Evolutionary conservation across 2,797 vertebrate genomes (phyloP), one percentile per base, ranked within the genome.

Genomic region (Sebastiscus albofasciatus): DNA sequence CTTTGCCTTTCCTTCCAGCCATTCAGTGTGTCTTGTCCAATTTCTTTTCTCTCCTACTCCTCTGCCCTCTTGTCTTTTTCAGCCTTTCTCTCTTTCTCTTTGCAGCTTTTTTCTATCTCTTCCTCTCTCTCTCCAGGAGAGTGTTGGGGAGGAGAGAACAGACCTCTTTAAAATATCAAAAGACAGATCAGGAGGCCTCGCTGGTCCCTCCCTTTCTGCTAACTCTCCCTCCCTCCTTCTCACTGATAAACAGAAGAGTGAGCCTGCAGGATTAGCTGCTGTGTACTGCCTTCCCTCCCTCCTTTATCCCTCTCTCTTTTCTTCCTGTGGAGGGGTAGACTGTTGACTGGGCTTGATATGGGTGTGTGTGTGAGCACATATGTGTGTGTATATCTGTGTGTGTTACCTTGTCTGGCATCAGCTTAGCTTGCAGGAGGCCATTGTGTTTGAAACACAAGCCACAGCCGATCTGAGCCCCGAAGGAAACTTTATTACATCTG

Each of bases 141-240:
- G 89, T 86, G 91, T 86, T 91, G 80, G 85, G 93, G 91, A 94
- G 93, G 94, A 95, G 93, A 94, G 90, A 94, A 94, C 92, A 90
- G 92, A 86, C 91, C 93, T 95, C 93, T 96, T 96, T 96, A 94
- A 94, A 95, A 96, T 96, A 95, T 96, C 91, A 96, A 96, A 95
- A 95, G 92, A 92, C 88, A 90, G 91, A 95, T 93, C 89, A 92
- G 91, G 95, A 95, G 92, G 92, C 91, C 93, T 87, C 74, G 59
- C 81, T 82, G 86, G 87, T 87, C 89, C 89, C 89, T 90, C 90
- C 80, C 77, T 81, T 84, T 89, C 83, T 81, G 80, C 84, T 18
- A 83, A 83, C 76, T 79, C 84, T 70, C 88, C 87, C 88, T 89
- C 88, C 89, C 90, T 91, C 88, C 81, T 85, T 80, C 89, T 89